Evolutionary conservation across 2,888 invertebrate genomes (phyloP).

Genomic region (Leucozona laternaria): DNA sequence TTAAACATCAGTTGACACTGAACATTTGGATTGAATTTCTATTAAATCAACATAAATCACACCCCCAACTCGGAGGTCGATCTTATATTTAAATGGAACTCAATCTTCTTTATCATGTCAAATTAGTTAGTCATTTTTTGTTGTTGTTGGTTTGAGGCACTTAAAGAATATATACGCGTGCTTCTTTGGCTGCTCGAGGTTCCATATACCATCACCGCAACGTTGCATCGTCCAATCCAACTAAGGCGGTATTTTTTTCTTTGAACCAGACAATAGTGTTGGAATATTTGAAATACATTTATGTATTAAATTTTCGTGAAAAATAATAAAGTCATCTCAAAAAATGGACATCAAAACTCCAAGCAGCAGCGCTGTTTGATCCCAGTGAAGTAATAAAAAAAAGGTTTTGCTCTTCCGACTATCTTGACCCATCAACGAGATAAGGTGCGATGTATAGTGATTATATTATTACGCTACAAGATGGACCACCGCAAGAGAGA

Average conservation of each 20-base stretch:
- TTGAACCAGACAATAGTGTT: conserved; percentile 16
- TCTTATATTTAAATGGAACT: conserved; percentile 30
- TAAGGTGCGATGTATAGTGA: conserved; percentile 57
- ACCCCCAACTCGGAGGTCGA: conserved; percentile 58
- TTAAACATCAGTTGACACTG: conserved; percentile 34
- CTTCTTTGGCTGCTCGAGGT: background rate
- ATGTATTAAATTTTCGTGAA: conserved; percentile 32
- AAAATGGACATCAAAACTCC: background rate
- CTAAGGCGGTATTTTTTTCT: conserved; percentile 47
- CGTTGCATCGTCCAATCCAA: background rate
- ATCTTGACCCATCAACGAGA: conserved; percentile 46
- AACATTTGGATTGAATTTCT: conserved; percentile 55
- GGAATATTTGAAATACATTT: background rate
- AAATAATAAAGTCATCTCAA: conserved; percentile 63
- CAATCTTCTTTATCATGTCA: conserved; percentile 71
- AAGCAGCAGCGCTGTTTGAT: conserved; percentile 54
- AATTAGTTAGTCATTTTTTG: conserved; percentile 54
- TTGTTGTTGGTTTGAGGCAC: conserved; percentile 59
- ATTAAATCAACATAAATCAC: conserved; percentile 71
- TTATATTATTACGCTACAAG: conserved; percentile 39
- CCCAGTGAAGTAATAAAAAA: conserved; percentile 36
- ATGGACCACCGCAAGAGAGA: conserved; percentile 64
- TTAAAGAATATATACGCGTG: conserved; percentile 65
- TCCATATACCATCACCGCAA: background rate
- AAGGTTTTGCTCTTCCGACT: conserved; percentile 46